phyloP scores from a whole-genome alignment of 1,140 invertebrate genomes.

The Drosophila baimaii region DNA sequence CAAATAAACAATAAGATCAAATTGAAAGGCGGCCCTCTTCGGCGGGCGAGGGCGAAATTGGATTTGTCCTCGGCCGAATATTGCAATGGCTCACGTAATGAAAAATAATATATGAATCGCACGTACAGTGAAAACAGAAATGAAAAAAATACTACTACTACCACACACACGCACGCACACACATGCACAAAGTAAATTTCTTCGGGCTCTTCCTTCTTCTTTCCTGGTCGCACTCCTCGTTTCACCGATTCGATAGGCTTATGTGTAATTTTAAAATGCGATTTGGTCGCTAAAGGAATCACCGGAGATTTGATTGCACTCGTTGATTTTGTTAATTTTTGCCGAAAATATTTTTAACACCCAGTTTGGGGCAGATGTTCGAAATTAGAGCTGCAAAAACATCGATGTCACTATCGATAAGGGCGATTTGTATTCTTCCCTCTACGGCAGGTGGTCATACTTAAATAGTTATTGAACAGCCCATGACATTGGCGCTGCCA shows the following conservation, averaged over 20 bases:
- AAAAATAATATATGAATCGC: slow-evolving; percentile 67
- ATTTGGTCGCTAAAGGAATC: slow-evolving; percentile 14
- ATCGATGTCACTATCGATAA: not conserved
- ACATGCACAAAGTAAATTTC: slow-evolving; percentile 47
- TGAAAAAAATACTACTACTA: slow-evolving; percentile 52
- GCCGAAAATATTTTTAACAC: slow-evolving; percentile 41
- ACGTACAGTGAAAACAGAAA: slow-evolving; percentile 55
- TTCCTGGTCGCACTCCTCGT: slow-evolving; percentile 13
- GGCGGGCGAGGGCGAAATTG: slow-evolving; percentile 32
- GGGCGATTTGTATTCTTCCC: too few species aligned
- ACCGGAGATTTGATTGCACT: slow-evolving; percentile 34
- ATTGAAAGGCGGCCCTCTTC: slow-evolving; percentile 17
- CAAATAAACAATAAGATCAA: slow-evolving; percentile 43
- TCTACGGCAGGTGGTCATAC: too few species aligned
- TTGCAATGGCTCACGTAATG: slow-evolving; percentile 71
- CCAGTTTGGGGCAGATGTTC: slow-evolving; percentile 5
- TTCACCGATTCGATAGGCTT: not conserved
- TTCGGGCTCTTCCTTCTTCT: slow-evolving; percentile 23
- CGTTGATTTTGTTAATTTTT: slow-evolving; percentile 29
- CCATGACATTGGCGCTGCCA: not conserved
- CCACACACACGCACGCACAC: slow-evolving; percentile 51
- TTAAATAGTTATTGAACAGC: too few species aligned
- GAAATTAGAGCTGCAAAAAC: slow-evolving; percentile 6
- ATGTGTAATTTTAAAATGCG: not conserved
- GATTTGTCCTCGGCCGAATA: slow-evolving; percentile 52